phyloP scores from a whole-genome alignment of 1,140 invertebrate genomes.

The Drosophila obscura region DNA sequence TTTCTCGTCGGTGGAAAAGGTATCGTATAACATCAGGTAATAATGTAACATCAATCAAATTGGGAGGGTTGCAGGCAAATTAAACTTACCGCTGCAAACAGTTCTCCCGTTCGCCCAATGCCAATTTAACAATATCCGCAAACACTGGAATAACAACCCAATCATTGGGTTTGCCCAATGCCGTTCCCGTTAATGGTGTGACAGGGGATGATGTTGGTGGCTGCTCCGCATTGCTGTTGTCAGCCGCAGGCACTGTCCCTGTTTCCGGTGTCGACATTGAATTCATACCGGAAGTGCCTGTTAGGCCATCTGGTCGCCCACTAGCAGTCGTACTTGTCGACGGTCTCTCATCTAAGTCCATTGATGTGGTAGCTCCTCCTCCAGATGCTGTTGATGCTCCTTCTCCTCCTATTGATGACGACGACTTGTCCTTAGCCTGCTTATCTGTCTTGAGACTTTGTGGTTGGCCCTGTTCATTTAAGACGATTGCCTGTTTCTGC shows the following conservation, averaged over 20 bases:
- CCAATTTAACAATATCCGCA: conserved; percentile 84
- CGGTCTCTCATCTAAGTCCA: conserved; percentile 47
- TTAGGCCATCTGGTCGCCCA: conserved; percentile 45
- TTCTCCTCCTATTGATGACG: conserved; percentile 18
- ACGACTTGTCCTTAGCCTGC: conserved; percentile 48
- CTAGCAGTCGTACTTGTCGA: conserved; percentile 46
- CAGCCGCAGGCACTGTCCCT: conserved; percentile 23
- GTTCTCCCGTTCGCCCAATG: conserved; percentile 75
- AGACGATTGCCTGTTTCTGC: conserved; percentile 79
- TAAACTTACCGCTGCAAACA: conserved; percentile 78
- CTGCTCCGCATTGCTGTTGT: background rate
- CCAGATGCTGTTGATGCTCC: conserved; percentile 9
- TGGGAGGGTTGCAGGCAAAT: conserved; percentile 3
- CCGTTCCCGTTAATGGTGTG: conserved; percentile 34
- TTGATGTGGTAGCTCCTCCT: conserved; percentile 16
- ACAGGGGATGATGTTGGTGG: conserved; percentile 18
- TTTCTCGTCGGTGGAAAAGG: background rate
- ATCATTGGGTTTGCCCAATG: conserved; percentile 71
- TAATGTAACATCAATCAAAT: conserved; percentile 38
- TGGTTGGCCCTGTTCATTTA: conserved; percentile 68
- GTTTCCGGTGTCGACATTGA: conserved; percentile 24
- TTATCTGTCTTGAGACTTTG: conserved; percentile 62
- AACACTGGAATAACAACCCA: conserved; percentile 84
- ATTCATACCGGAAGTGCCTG: conserved; percentile 60
- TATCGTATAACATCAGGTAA: background rate